A percentile compares a stretch with the other conserved stretches of the same genome.
Conservation (phyloP, 2,797 vertebrate species). For the Allobates femoralis region DNA sequence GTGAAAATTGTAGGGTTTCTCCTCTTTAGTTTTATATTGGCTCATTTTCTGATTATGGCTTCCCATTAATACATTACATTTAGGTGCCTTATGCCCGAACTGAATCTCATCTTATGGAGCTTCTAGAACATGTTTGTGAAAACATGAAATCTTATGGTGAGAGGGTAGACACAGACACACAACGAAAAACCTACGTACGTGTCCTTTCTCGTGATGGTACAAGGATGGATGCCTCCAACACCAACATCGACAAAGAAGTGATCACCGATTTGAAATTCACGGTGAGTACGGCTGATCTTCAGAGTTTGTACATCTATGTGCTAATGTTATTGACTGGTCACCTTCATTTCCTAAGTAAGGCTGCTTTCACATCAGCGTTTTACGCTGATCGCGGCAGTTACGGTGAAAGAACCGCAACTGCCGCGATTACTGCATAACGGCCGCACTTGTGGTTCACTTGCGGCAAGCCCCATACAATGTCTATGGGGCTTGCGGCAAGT, state of each 20-base stretch:
- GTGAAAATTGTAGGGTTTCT: too few species aligned
- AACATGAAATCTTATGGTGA: conserved; percentile 94
- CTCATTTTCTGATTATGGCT: too few species aligned
- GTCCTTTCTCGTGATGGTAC: conserved; percentile 82
- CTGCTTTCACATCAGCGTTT: too few species aligned
- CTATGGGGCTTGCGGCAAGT: too few species aligned
- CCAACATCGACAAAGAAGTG: conserved; percentile 85
- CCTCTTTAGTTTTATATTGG: too few species aligned
- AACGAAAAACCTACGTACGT: conserved; percentile 85
- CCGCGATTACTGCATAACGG: too few species aligned
- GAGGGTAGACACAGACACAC: conserved; percentile 77
- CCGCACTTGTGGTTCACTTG: too few species aligned
- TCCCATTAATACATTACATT: not conserved
- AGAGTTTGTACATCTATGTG: not conserved
- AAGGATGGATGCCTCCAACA: conserved; percentile 83
- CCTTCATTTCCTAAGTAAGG: not conserved
- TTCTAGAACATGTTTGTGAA: conserved; percentile 91
- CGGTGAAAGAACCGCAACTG: too few species aligned
- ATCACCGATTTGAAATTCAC: conserved; percentile 87
- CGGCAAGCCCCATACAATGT: too few species aligned
- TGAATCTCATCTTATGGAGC: conserved; percentile 90
- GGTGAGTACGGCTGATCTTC: conserved; percentile 73
- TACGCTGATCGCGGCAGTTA: too few species aligned
- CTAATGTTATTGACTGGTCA: not conserved
- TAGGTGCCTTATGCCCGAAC: conserved; percentile 92